A percentile compares a stretch with the other conserved stretches of the same genome.
phyloP scores from a whole-genome alignment of 1,140 invertebrate species.

The Orussus abietinus region DNA sequence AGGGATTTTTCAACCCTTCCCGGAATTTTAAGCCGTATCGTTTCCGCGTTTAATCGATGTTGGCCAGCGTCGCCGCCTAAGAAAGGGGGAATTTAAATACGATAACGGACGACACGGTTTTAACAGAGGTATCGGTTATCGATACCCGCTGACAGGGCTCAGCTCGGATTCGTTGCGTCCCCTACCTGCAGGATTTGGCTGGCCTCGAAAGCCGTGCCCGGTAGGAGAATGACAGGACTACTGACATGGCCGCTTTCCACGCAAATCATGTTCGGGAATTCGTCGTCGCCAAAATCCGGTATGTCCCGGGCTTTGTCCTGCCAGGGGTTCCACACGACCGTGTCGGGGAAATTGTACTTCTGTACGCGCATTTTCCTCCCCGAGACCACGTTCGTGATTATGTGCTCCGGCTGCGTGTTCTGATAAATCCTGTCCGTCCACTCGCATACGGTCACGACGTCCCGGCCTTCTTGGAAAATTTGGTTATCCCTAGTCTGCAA shows the following conservation, averaged over 20 bases:
- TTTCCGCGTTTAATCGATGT: too few relatives aligned
- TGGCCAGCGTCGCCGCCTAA: too few relatives aligned
- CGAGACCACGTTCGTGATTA: slow-evolving; percentile 89
- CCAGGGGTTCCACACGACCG: slow-evolving; percentile 98
- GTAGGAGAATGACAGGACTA: slow-evolving; percentile 77
- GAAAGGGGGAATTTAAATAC: too few relatives aligned
- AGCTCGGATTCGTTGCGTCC: too few relatives aligned
- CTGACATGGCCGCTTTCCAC: slow-evolving; percentile 89
- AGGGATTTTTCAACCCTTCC: too few relatives aligned
- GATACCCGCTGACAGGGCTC: too few relatives aligned
- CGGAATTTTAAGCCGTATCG: too few relatives aligned
- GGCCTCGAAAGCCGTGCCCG: slow-evolving; percentile 83
- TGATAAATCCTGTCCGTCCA: slow-evolving; percentile 93
- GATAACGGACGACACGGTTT: too few relatives aligned
- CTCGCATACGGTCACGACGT: slow-evolving; percentile 82
- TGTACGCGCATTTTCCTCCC: slow-evolving; percentile 87
- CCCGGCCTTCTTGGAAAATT: slow-evolving; percentile 80
- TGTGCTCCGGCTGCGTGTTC: slow-evolving; percentile 87
- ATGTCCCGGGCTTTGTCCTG: slow-evolving; percentile 87
- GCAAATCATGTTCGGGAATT: slow-evolving; percentile 93
- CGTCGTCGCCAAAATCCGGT: slow-evolving; percentile 90
- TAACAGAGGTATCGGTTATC: too few relatives aligned
- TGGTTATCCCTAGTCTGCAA: slow-evolving; percentile 73
- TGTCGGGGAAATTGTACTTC: slow-evolving; percentile 92
- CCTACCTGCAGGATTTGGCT: slow-evolving; percentile 78